Base-by-base conservation (phyloP, 2,888 invertebrate genomes). In the Microdon myrmicae region DNA sequence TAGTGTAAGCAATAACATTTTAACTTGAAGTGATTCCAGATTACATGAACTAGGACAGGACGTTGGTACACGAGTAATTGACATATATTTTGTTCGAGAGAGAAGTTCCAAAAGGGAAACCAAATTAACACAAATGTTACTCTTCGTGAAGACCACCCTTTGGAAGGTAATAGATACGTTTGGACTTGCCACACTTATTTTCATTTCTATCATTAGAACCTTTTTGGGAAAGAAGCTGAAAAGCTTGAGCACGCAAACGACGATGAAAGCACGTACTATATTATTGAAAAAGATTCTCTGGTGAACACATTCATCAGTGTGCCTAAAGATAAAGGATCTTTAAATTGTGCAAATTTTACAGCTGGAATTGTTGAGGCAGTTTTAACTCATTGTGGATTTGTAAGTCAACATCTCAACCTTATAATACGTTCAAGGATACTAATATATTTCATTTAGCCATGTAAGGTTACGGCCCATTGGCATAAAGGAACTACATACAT, bases 401-500 rank as follows among this genome's bases (percentile, higher is more conserved):
- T 96, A 87, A 89, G 95, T 87, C 4, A 3, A 37, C 20, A 8
- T 20, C 23, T n/a, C n/a, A n/a, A n/a, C n/a, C n/a, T n/a, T n/a
- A n/a, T n/a, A n/a, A n/a, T n/a, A n/a, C n/a, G n/a, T n/a, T n/a
- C n/a, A n/a, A n/a, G n/a, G 13, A 37, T 17, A 13, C 6, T 0
- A 20, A 7, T 2, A 4, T 7, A 13, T 5, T 6, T 13, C n/a
- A n/a, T 89, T 60, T 82, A 98, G 97, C 91, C 96, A 2, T 95
- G 96, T 28, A 97, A 97, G 82, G 98, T 99, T 4, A 92, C 96
- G 0, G 96, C 97, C 0, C 97, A 98, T 79, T 98, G 97, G 96
- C 98, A 99, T 79, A 96, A 98, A 79, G 99, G 97, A 26, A 98
- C 98, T 5, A 97, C 98, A 0, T 99, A 97, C 77, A 96, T 98